Evolutionary conservation across 1,140 invertebrate genomes (phyloP), one percentile per base, ranked within the genome.

Genomic region (Drosophila persimilis): DNA sequence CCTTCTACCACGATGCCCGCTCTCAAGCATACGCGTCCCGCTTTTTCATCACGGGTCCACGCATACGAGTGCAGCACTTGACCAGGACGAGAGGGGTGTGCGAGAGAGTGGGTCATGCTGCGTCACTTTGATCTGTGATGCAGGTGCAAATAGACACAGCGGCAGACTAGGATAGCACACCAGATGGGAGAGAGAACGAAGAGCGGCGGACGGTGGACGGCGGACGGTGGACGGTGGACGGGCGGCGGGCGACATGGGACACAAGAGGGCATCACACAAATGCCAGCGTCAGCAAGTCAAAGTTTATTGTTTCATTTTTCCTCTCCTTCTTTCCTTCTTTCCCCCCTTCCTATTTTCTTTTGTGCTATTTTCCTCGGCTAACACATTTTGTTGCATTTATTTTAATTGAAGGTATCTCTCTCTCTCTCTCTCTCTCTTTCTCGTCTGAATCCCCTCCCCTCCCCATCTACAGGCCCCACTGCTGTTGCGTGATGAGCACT

Each of bases 61-160:
- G 65, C 75, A 79, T 45, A 75, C 76, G 72, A 83, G 80, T 80
- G 76, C 62, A 41, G 17, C 65, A 80, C 80, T 84, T 79, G 80
- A 79, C 71, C 60, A 64, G 22, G 22, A 13, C 20, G 26, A 15
- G 29, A 13, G 20, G 3, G 31, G 9, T 13, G 46, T 13, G 13
- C 9, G 13, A 0, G 24, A 24, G 11, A n/a, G 31, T 11, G 31
- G 20, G 29, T 15, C 52, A 35, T 31, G 59, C 24, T 24, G 20
- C 57, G 63, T 79, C 80, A 64, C 80, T 83, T 83, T 83, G 80
- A 83, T 85, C 80, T 76, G 72, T 75, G 80, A 72, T 80, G 72
- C 80, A 66, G 57, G 51, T 55, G 66, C 61, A 77, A 67, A 66
- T 55, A 74, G 65, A 76, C 47, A 73, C 53, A 62, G 75, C 31